phyloP scores from a whole-genome alignment of 2,888 invertebrate species.

The Micropterix aruncella region DNA sequence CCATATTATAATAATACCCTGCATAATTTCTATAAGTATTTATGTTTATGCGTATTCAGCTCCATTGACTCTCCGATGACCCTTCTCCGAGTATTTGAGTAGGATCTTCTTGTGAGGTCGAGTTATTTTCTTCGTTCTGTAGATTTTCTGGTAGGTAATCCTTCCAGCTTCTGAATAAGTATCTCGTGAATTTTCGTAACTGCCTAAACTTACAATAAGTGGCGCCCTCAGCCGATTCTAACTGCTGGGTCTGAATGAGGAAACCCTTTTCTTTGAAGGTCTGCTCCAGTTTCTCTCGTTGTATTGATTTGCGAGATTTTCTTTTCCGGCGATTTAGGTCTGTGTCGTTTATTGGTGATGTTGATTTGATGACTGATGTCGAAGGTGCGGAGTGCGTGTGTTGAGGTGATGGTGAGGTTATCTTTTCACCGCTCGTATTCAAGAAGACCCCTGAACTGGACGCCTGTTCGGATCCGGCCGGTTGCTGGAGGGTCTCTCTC shows the following conservation, averaged over 20 bases:
- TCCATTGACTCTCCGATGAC: background rate
- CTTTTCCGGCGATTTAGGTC: conserved; percentile 46
- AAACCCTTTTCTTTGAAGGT: conserved; percentile 90
- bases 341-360: conserved; percentile 16
- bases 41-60: too few species aligned
- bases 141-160: conserved; percentile 76
- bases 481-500: conserved; percentile 51
- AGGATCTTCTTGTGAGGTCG: background rate
- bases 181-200: conserved; percentile 79
- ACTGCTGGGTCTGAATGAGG: conserved; percentile 82
- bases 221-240: conserved; percentile 85
- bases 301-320: conserved; percentile 69
- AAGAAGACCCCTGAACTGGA: conserved; percentile 24
- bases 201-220: conserved; percentile 90
- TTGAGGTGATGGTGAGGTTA: background rate
- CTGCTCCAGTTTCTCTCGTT: conserved; percentile 77
- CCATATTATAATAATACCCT: too few species aligned
- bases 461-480: conserved; percentile 33
- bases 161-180: conserved; percentile 86
- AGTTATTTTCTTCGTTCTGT: conserved; percentile 17
- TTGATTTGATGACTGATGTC: conserved; percentile 11
- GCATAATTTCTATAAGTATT: too few species aligned
- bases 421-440: background rate
- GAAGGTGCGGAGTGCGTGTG: conserved; percentile 11
- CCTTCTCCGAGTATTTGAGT: background rate